These are phyloP conservation scores for Hydractinia echinata DNA, from an alignment of 30 jellyfish, hydroid and myxozoan genomes.

Conservation along the genomic window DNA sequence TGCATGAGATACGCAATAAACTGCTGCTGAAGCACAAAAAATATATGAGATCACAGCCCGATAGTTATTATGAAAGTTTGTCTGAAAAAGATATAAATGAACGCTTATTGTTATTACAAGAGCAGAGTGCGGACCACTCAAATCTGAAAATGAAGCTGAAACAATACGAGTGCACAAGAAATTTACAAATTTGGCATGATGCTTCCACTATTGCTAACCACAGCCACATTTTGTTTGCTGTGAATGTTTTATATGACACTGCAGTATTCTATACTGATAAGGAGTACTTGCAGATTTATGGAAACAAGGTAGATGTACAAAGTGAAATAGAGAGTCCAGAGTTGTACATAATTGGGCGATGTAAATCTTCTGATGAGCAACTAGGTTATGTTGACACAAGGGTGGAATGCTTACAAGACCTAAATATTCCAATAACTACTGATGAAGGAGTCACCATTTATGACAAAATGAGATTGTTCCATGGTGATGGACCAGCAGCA, in stretches of 20 bases:
- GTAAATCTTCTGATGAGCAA: constrained; percentile 13
- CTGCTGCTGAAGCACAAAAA: no score
- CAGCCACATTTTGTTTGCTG: constrained; percentile 14
- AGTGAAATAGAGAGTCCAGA: constrained; percentile 13
- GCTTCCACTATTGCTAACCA: constrained; percentile 21
- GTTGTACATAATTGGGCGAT: constrained; percentile 18
- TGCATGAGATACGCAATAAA: no score
- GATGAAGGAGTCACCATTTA: not conserved
- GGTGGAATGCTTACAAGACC: not conserved
- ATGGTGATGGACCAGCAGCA: constrained; percentile 26
- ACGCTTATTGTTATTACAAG: no score
- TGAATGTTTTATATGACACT: constrained; percentile 4
- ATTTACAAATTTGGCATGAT: constrained; percentile 8
- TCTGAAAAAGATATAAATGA: no score
- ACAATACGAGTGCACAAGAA: not conserved
- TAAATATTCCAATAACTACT: not conserved
- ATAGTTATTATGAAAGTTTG: no score
- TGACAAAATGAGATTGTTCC: constrained; percentile 13
- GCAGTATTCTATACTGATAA: not conserved
- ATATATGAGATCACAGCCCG: no score
- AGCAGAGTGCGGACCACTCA: no score
- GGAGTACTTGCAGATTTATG: not conserved
- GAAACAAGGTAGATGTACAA: constrained; percentile 6
- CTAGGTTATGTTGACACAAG: not conserved
- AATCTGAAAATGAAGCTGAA: not conserved